Evolutionary conservation across 2,797 vertebrate genomes (phyloP).

Genomic region (Tapirus indicus): DNA sequence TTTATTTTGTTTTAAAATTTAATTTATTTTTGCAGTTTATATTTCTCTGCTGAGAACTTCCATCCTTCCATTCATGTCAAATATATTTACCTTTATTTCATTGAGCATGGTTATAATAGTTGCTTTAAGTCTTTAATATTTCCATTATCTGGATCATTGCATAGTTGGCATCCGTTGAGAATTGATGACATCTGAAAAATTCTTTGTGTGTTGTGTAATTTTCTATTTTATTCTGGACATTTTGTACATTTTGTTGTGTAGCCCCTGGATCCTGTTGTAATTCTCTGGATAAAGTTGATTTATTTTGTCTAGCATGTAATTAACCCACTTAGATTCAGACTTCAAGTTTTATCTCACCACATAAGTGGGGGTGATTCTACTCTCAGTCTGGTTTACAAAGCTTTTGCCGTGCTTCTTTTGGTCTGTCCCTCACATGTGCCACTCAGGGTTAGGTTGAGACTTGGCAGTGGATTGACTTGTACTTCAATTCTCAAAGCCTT

Average conservation of each 20-base stretch:
- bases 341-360: not conserved
- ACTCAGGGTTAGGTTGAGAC: not conserved
- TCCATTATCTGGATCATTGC: not conserved
- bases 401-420: not conserved
- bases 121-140: conserved; percentile 27
- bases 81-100: not conserved
- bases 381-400: not conserved
- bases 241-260: not conserved
- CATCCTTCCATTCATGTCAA: not conserved
- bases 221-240: not conserved
- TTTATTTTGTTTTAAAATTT: not conserved
- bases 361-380: not conserved
- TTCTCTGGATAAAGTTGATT: not conserved
- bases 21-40: not conserved
- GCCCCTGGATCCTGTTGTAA: not conserved
- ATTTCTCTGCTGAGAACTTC: conserved; percentile 25
- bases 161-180: not conserved
- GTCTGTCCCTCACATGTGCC: not conserved
- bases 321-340: not conserved
- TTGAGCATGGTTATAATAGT: not conserved
- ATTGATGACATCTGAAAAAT: conserved; percentile 17
- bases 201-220: not conserved
- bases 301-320: conserved; percentile 33
- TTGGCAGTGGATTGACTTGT: not conserved
- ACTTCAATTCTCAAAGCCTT: not conserved